phyloP scores from a whole-genome alignment of 2,797 vertebrate species.

The Notolepis coatsorum region DNA sequence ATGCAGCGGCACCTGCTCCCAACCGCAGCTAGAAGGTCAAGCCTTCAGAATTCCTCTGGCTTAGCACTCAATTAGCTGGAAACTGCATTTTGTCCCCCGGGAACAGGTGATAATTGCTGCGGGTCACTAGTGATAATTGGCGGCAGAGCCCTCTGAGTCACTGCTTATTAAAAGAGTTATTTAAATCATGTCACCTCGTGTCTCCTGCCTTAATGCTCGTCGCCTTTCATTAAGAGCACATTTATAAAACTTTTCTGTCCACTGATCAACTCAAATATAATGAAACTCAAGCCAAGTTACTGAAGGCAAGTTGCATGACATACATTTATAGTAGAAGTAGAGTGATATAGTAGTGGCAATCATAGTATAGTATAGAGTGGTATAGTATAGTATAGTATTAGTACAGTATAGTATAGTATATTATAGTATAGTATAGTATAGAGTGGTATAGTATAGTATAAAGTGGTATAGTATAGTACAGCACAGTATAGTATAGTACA shows the following conservation, averaged over 20 bases:
- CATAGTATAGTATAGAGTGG: no score
- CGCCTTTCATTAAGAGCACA: conserved; percentile 69
- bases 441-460: no score
- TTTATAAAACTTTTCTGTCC: conserved; percentile 60
- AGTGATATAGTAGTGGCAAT: no score
- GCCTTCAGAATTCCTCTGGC: conserved; percentile 68
- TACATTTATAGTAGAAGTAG: no score
- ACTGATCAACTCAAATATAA: conserved; percentile 33
- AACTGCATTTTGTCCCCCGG: conserved; percentile 86
- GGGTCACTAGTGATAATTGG: conserved; percentile 94
- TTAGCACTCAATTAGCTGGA: conserved; percentile 84
- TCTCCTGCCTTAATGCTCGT: conserved; percentile 52
- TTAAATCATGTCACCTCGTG: conserved; percentile 87
- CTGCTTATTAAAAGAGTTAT: conserved; percentile 92
- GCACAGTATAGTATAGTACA: no score
- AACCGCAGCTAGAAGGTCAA: conserved; percentile 67
- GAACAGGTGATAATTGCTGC: conserved; percentile 90
- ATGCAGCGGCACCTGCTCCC: conserved; percentile 36
- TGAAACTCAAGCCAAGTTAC: conserved; percentile 1
- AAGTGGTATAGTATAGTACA: no score
- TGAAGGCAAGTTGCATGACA: neutral
- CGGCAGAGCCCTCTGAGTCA: conserved; percentile 83
- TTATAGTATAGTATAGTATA: no score
- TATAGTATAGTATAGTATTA: no score
- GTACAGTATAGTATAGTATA: no score